Percentiles rank a stretch among this genome's conserved stretches.
phyloP scores from a whole-genome alignment of 2,113 vertebrate species.

The Dasyornis broadbenti region DNA sequence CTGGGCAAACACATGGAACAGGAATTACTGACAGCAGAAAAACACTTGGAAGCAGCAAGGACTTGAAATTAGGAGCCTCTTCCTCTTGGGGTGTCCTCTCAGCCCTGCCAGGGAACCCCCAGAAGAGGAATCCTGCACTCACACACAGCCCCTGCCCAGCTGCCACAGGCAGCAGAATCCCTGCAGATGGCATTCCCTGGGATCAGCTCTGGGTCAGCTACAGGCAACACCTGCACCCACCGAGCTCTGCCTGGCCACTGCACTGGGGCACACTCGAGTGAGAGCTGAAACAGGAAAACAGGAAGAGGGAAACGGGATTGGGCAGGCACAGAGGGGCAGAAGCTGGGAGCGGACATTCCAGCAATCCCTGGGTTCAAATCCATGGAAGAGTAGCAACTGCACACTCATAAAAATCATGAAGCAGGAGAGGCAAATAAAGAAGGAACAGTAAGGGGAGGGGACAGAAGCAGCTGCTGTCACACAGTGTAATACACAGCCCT shows the following conservation, averaged over 20 bases:
- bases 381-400: background rate
- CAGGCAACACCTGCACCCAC: background rate
- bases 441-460: background rate
- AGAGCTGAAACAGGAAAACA: background rate
- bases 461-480: background rate
- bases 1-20: constrained; percentile 65
- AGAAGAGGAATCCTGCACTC: background rate
- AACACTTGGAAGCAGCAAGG: background rate
- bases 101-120: background rate
- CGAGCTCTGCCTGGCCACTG: background rate
- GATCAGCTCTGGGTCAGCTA: background rate
- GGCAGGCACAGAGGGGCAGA: background rate
- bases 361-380: background rate
- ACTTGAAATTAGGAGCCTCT: background rate
- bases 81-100: background rate
- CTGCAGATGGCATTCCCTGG: background rate
- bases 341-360: accelerated
- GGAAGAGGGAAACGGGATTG: accelerated
- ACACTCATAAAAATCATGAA: background rate
- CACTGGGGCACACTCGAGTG: background rate
- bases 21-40: background rate
- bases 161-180: background rate
- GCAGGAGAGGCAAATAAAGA: background rate
- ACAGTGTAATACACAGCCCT: background rate
- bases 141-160: accelerated